Evolutionary conservation across 2,113 vertebrate genomes (phyloP).

Genomic region (Clarias gariepinus): DNA sequence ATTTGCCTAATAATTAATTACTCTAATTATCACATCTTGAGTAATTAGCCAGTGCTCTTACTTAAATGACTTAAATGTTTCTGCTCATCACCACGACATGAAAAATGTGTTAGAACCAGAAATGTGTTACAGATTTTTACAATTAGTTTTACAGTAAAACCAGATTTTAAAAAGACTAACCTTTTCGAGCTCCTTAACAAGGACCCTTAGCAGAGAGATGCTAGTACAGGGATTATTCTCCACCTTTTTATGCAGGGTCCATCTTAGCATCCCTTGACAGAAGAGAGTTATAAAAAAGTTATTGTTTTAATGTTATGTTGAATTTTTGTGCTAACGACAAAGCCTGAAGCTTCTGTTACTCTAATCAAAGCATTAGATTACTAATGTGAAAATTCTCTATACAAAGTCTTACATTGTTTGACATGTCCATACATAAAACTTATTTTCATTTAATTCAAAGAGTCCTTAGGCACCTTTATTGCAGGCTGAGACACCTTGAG

Average conservation of each 20-base stretch:
- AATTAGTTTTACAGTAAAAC: not conserved
- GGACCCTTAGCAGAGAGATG: conserved; percentile 69
- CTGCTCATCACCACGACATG: not conserved
- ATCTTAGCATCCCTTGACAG: conserved; percentile 79
- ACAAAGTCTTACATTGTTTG: too few species aligned
- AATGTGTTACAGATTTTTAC: not conserved
- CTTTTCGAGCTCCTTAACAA: conserved; percentile 83
- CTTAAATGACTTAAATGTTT: not conserved
- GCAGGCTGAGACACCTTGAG: conserved; percentile 57
- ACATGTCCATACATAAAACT: not conserved
- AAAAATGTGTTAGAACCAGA: not conserved
- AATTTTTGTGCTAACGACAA: not conserved
- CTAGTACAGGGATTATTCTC: conserved; percentile 73
- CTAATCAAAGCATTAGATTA: not conserved
- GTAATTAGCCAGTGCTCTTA: not conserved
- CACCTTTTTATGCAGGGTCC: conserved; percentile 83
- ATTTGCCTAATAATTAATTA: not conserved
- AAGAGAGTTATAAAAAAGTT: not conserved
- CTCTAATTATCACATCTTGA: not conserved
- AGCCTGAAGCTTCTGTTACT: not conserved
- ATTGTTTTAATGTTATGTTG: not conserved
- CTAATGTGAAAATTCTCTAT: not conserved
- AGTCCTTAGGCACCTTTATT: conserved; percentile 69
- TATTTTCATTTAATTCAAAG: not conserved
- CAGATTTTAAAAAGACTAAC: conserved; percentile 59